Percentiles rank a stretch among this genome's conserved stretches.
Conservation (phyloP, 2,113 vertebrate genomes). For the Lophius piscatorius region DNA sequence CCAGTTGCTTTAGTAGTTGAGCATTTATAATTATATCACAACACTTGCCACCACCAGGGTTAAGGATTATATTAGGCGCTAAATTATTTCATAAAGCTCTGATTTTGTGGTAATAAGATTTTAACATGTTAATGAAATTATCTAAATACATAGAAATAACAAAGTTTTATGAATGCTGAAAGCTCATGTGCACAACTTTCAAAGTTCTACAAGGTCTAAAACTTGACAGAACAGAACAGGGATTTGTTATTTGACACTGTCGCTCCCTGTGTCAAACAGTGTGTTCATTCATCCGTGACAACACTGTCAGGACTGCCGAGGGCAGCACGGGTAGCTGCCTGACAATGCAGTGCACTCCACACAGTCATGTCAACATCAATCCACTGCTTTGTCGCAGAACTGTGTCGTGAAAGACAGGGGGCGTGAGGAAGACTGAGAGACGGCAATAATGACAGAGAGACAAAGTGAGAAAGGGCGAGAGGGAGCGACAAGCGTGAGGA, state of each 20-base stretch:
- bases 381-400: conserved; percentile 56
- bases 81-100: conserved; percentile 9
- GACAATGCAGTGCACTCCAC: conserved; percentile 53
- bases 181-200: background rate
- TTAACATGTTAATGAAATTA: background rate
- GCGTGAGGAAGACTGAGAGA: conserved; percentile 38
- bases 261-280: conserved; percentile 57
- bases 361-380: conserved; percentile 68
- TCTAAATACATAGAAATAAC: background rate
- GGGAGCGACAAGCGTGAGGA: background rate
- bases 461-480: conserved; percentile 8
- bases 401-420: conserved; percentile 42
- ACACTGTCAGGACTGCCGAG: conserved; percentile 66
- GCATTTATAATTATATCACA: conserved; percentile 42
- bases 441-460: conserved; percentile 26
- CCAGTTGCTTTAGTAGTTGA: conserved; percentile 39
- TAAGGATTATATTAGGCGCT: conserved; percentile 21
- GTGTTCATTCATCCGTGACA: conserved; percentile 69
- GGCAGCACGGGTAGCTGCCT: conserved; percentile 60
- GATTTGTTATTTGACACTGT: conserved; percentile 64
- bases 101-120: background rate
- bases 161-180: background rate
- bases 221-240: conserved; percentile 43
- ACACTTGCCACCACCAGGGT: conserved; percentile 1
- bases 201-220: conserved; percentile 42